These are phyloP conservation scores for Junonia oenone DNA, from an alignment of 2,888 invertebrate species.

Conservation along the genomic window DNA sequence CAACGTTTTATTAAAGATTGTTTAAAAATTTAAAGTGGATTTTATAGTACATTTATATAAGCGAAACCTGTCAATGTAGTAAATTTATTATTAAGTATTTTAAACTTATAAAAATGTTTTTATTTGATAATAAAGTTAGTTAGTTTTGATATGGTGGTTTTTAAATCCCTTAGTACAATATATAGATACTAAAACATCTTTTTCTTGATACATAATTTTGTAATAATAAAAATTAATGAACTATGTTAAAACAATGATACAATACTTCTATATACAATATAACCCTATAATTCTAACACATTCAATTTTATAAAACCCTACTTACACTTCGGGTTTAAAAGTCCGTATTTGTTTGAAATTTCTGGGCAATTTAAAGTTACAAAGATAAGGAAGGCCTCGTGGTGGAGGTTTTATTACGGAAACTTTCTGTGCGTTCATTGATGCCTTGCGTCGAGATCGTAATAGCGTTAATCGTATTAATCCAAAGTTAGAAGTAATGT, in stretches of 20 bases:
- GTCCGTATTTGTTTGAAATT: slow-evolving; percentile 21
- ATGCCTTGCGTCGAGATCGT: slow-evolving; percentile 6
- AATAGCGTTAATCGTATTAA: slow-evolving; percentile 7
- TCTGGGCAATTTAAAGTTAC: slow-evolving; percentile 27
- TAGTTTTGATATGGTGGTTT: no score
- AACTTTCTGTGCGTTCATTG: background rate
- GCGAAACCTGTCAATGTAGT: background rate
- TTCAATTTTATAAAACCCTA: no score
- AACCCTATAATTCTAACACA: no score
- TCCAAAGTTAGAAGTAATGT: slow-evolving; percentile 1
- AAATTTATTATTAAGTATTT: background rate
- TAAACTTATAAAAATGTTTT: no score
- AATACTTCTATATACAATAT: no score
- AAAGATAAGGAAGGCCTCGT: slow-evolving; percentile 16
- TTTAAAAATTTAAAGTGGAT: background rate
- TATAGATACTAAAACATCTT: no score
- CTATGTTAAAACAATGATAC: no score
- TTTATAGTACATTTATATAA: background rate
- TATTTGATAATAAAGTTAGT: no score
- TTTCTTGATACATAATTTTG: no score
- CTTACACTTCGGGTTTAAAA: no score
- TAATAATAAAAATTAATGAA: no score
- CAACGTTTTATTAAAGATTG: background rate
- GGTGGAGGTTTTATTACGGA: slow-evolving; percentile 13
- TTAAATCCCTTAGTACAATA: no score